Evolutionary conservation across 2,888 invertebrate genomes (phyloP).

Genomic region (Tinea pellionella): DNA sequence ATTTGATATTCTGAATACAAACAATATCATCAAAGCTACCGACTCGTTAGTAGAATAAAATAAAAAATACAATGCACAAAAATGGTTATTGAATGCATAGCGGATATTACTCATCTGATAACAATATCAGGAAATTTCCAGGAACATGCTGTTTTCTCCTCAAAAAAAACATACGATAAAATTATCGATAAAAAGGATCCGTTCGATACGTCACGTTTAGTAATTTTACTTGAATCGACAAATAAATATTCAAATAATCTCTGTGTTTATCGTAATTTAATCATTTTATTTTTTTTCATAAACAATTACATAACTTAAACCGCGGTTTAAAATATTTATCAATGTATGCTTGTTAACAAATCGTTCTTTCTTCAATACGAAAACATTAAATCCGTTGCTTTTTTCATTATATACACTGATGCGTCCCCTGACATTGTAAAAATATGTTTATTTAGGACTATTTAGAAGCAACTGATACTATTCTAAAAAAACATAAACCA

Average conservation of each 20-base stretch:
- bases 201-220: not conserved
- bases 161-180: not conserved
- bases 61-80: not conserved
- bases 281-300: too few relatives aligned
- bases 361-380: too few relatives aligned
- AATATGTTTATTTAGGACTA: not conserved
- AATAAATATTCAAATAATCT: too few relatives aligned
- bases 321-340: too few relatives aligned
- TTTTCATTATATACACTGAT: not conserved
- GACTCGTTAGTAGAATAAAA: not conserved
- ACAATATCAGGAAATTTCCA: constrained; percentile 33
- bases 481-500: not conserved
- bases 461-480: not conserved
- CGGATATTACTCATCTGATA: constrained; percentile 46
- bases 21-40: not conserved
- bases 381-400: not conserved
- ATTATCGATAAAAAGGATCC: not conserved
- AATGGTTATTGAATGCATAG: not conserved
- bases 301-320: too few relatives aligned
- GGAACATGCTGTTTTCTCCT: constrained; percentile 29
- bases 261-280: too few relatives aligned
- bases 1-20: not conserved
- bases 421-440: not conserved
- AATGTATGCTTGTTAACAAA: too few relatives aligned
- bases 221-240: not conserved